A percentile compares a stretch with the other conserved stretches of the same genome.
Evolutionary conservation across 1,140 invertebrate species (phyloP).

Genomic region (Hylyphantes graminicola): DNA sequence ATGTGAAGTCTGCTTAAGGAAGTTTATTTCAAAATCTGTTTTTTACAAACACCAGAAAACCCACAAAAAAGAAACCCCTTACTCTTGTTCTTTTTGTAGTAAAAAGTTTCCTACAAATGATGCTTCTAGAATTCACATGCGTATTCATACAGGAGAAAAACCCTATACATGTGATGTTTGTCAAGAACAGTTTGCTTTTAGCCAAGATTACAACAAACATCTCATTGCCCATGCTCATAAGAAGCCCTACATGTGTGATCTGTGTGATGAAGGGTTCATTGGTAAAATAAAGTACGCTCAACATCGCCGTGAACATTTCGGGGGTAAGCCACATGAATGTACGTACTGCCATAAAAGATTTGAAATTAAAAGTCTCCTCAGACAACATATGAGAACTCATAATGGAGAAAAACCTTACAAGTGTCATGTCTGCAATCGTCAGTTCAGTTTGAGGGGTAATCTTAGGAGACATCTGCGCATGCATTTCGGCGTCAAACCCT

Average conservation of each 20-base stretch:
- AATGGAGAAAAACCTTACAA: background rate
- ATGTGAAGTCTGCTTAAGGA: background rate
- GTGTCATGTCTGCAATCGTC: background rate
- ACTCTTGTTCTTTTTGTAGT: background rate
- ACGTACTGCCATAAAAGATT: background rate
- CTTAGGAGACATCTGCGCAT: background rate
- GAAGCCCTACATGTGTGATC: background rate
- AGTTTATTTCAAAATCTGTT: background rate
- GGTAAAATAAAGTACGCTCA: background rate
- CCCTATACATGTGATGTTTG: constrained; percentile 4
- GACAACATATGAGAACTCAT: background rate
- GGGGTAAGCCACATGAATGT: background rate
- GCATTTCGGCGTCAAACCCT: background rate
- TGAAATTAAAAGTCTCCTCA: background rate
- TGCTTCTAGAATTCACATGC: background rate
- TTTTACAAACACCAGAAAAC: background rate
- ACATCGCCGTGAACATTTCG: background rate
- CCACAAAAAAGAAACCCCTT: background rate
- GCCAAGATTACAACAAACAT: background rate
- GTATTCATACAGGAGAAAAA: background rate
- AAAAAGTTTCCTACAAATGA: background rate
- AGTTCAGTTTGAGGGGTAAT: background rate
- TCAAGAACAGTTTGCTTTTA: background rate
- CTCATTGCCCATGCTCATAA: background rate
- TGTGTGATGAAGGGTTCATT: background rate